A percentile compares a stretch with the other conserved stretches of the same genome.
Conservation (phyloP, 2,888 invertebrate species). For the Cinara cedri region DNA sequence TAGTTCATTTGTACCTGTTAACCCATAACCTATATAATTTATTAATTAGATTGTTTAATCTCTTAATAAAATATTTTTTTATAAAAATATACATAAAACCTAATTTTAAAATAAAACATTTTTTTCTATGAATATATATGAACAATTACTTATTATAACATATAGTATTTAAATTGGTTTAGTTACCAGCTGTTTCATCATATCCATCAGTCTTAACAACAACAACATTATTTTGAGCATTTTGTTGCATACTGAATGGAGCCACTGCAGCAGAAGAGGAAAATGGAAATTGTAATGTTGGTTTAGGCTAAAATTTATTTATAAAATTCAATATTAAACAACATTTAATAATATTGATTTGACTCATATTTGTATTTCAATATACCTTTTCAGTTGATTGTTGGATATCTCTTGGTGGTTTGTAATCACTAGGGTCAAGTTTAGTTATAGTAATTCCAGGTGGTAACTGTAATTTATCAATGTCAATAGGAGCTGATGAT, state of each 20-base stretch:
- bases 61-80: no score
- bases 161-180: not conserved
- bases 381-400: conserved; percentile 47
- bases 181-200: conserved; percentile 42
- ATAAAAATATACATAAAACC: no score
- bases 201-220: conserved; percentile 52
- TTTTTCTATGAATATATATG: no score
- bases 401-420: conserved; percentile 51
- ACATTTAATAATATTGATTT: not conserved
- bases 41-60: no score
- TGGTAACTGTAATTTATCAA: conserved; percentile 72
- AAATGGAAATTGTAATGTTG: conserved; percentile 44
- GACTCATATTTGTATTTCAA: not conserved
- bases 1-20: no score
- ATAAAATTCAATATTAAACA: not conserved
- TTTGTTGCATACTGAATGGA: conserved; percentile 48
- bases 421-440: conserved; percentile 63
- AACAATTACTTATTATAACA: not conserved
- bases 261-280: conserved; percentile 11
- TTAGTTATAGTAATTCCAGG: conserved; percentile 76
- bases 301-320: conserved; percentile 30
- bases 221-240: conserved; percentile 47
- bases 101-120: no score
- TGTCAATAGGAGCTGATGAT: conserved; percentile 59
- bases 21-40: no score